These are phyloP conservation scores for Gallinago media DNA, from an alignment of 2,113 vertebrate species.

Conservation along the genomic window DNA sequence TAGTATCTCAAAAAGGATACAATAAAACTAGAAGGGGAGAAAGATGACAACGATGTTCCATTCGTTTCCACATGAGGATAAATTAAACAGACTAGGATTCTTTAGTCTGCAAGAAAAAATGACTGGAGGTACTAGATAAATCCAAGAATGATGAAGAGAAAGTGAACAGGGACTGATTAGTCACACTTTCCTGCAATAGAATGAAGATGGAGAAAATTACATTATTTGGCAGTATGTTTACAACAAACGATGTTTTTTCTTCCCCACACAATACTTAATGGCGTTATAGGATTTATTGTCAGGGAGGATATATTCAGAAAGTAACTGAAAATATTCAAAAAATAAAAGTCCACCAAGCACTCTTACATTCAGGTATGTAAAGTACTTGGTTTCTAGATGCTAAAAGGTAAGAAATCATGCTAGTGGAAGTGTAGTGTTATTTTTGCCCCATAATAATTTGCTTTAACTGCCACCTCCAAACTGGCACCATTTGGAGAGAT, in stretches of 20 bases:
- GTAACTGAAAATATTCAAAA: neutral
- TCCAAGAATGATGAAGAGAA: conserved; percentile 12
- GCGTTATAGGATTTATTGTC: neutral
- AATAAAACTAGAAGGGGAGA: conserved; percentile 20
- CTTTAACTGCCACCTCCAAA: neutral
- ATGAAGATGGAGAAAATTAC: conserved; percentile 24
- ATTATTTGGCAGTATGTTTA: conserved; percentile 34
- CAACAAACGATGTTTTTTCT: neutral
- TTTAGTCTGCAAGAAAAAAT: conserved; percentile 3
- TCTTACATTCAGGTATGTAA: neutral
- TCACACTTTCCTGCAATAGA: neutral
- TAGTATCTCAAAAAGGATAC: neutral
- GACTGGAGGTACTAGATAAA: conserved; percentile 42
- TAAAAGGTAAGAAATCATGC: neutral
- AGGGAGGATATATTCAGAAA: neutral
- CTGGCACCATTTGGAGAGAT: neutral
- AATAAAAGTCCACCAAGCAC: neutral
- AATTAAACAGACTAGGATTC: conserved; percentile 30
- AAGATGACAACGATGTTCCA: neutral
- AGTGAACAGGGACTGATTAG: conserved; percentile 45
- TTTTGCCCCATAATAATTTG: neutral
- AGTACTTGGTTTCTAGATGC: neutral
- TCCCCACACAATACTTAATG: neutral
- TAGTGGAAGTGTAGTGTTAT: neutral
- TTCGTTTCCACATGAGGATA: conserved; percentile 30